Conservation (phyloP, 2,797 vertebrate species). For the Acanthurus tractus region DNA sequence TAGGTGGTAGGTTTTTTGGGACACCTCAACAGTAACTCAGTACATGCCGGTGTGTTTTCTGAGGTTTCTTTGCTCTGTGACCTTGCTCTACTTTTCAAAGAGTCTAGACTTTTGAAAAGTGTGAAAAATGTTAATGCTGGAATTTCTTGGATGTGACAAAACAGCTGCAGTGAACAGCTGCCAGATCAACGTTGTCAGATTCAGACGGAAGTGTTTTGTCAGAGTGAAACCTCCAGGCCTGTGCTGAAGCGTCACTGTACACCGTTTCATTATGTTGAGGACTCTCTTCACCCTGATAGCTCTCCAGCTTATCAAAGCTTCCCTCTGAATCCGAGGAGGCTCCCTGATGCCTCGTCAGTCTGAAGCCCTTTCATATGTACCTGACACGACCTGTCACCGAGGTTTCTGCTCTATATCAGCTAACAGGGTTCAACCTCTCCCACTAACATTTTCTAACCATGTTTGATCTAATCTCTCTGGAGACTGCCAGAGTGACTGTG, state of each 20-base stretch:
- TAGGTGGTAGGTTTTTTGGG: background rate
- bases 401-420: conserved; percentile 58
- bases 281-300: conserved; percentile 61
- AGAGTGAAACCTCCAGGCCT: conserved; percentile 52
- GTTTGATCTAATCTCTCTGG: conserved; percentile 59
- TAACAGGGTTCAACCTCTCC: conserved; percentile 55
- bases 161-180: conserved; percentile 69
- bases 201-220: conserved; percentile 63
- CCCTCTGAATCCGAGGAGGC: conserved; percentile 34
- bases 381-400: conserved; percentile 71
- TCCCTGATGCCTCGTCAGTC: conserved; percentile 68
- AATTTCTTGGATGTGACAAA: conserved; percentile 51
- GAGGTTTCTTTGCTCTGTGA: background rate
- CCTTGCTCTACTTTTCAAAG: conserved; percentile 6
- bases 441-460: conserved; percentile 65
- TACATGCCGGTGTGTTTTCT: background rate
- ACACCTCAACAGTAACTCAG: background rate
- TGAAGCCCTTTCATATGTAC: conserved; percentile 69
- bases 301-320: conserved; percentile 67
- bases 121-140: conserved; percentile 38
- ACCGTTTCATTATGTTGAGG: conserved; percentile 59
- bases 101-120: conserved; percentile 24
- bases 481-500: conserved; percentile 43
- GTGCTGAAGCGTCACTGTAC: conserved; percentile 40
- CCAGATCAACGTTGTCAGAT: conserved; percentile 51